A percentile compares a stretch with the other conserved stretches of the same genome.
phyloP scores from a whole-genome alignment of 35 echinoderm and acorn worm genomes.

The Diadema setosum region DNA sequence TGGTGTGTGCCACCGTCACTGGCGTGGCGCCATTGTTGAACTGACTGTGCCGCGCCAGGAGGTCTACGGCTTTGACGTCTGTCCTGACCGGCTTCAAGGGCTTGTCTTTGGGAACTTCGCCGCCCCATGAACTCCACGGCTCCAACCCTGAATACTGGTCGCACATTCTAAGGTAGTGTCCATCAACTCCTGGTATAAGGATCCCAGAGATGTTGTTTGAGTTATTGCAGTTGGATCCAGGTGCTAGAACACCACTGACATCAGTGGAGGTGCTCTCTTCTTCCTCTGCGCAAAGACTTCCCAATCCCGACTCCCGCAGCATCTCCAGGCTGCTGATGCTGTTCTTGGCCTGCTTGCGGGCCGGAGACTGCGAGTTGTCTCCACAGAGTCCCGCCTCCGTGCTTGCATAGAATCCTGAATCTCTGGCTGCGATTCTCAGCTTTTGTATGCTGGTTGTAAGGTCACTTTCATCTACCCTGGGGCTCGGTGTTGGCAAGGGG shows the following conservation, averaged over 20 bases:
- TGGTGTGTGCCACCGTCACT: neutral
- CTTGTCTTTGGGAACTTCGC: neutral
- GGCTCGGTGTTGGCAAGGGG: neutral
- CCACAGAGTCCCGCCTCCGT: slow-evolving; percentile 25
- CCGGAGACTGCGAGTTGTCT: neutral
- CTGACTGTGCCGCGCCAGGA: neutral
- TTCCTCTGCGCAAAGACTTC: neutral
- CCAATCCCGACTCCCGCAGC: slow-evolving; percentile 3
- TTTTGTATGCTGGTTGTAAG: slow-evolving; percentile 2
- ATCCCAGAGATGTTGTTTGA: slow-evolving; percentile 37
- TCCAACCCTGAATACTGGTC: slow-evolving; percentile 6
- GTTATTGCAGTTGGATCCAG: slow-evolving; percentile 25
- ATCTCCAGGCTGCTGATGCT: slow-evolving; percentile 20
- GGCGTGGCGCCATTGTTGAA: slow-evolving; percentile 7
- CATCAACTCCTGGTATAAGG: neutral
- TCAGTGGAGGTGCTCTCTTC: neutral
- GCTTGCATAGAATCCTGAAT: slow-evolving; percentile 51
- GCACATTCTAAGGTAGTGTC: slow-evolving; percentile 15
- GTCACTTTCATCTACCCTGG: neutral
- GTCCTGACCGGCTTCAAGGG: slow-evolving; percentile 6
- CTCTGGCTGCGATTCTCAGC: slow-evolving; percentile 3
- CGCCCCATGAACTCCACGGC: neutral
- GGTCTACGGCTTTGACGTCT: slow-evolving; percentile 17
- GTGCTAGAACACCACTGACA: neutral
- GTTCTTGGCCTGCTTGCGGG: slow-evolving; percentile 5